These are phyloP conservation scores for Parnassius mnemosyne DNA, from an alignment of 2,888 invertebrate species.

Conservation along the genomic window DNA sequence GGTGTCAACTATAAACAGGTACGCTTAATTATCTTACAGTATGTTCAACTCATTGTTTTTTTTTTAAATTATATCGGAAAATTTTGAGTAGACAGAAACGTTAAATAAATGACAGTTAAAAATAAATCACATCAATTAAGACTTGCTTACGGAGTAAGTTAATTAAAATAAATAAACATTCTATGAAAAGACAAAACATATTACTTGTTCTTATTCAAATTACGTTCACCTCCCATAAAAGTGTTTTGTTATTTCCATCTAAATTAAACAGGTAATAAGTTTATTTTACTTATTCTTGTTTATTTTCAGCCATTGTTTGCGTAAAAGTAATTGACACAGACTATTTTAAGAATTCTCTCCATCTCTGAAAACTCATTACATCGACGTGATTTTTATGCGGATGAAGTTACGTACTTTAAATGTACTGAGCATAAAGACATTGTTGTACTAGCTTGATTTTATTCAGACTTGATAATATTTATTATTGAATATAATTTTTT, in stretches of 20 bases:
- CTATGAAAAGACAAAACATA: slow-evolving; percentile 3
- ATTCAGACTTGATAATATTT: no score
- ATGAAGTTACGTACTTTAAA: not conserved
- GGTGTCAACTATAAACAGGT: no score
- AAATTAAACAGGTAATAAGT: slow-evolving; percentile 15
- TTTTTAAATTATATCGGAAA: no score
- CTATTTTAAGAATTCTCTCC: slow-evolving; percentile 6
- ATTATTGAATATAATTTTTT: no score
- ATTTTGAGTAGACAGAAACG: no score
- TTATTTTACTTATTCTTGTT: slow-evolving; percentile 10
- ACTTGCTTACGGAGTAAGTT: slow-evolving; percentile 7
- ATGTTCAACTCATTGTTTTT: no score
- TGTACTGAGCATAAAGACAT: no score
- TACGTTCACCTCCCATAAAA: slow-evolving; percentile 8
- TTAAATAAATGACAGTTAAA: no score
- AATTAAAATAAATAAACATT: slow-evolving; percentile 9
- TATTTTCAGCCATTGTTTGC: slow-evolving; percentile 15
- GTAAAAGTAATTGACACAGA: slow-evolving; percentile 10
- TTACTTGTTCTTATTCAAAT: slow-evolving; percentile 10
- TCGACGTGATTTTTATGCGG: slow-evolving; percentile 4
- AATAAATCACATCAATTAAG: not conserved
- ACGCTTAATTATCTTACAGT: no score
- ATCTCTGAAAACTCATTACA: not conserved
- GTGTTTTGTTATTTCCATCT: slow-evolving; percentile 11
- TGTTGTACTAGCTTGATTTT: no score